A percentile compares a stretch with the other conserved stretches of the same genome.
phyloP scores from a whole-genome alignment of 2,113 vertebrate species.

The Saguinus midas region DNA sequence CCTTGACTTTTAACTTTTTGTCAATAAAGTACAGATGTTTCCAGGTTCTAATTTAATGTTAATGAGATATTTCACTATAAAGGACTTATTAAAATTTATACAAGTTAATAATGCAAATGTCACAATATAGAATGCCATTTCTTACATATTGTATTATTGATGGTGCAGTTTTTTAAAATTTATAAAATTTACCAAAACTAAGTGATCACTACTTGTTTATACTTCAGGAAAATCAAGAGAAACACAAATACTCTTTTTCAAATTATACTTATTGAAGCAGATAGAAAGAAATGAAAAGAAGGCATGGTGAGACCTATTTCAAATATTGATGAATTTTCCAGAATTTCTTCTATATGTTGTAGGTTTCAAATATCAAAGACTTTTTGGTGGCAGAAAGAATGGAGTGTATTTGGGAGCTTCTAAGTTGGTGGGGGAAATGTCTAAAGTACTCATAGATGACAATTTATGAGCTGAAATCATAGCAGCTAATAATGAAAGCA shows the following conservation, averaged over 20 bases:
- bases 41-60: background rate
- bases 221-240: background rate
- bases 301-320: background rate
- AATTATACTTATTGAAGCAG: background rate
- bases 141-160: background rate
- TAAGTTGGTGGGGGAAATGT: background rate
- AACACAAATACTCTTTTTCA: background rate
- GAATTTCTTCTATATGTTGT: background rate
- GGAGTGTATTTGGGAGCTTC: background rate
- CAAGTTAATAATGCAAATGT: background rate
- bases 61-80: background rate
- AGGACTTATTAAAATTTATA: background rate
- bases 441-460: background rate
- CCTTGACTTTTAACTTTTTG: background rate
- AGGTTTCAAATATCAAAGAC: constrained; percentile 39
- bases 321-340: constrained; percentile 29
- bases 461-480: background rate
- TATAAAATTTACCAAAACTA: background rate
- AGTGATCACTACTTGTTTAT: background rate
- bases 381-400: constrained; percentile 25
- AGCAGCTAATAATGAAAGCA: background rate
- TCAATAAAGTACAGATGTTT: background rate
- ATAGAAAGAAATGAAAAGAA: background rate
- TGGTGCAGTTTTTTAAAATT: background rate
- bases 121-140: background rate